These are phyloP conservation scores for Telmatochromis sp. DNA, from an alignment of 2,113 vertebrate genomes.

Conservation along the genomic window DNA sequence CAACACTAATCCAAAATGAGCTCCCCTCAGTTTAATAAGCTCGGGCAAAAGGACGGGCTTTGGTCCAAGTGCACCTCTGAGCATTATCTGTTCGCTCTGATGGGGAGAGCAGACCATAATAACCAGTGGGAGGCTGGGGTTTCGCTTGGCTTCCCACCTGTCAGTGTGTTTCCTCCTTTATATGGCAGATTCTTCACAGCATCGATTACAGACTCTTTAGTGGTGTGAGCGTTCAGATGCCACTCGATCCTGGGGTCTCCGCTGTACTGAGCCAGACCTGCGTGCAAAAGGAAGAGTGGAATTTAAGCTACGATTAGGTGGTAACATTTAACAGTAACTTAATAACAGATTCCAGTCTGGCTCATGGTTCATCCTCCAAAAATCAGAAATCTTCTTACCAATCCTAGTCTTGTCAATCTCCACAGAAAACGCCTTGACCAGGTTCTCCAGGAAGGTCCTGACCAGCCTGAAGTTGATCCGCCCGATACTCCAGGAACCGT, in stretches of 20 bases:
- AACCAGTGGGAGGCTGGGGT: background rate
- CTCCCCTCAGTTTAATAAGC: background rate
- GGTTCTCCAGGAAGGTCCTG: constrained; percentile 87
- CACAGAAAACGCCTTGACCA: constrained; percentile 85
- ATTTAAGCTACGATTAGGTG: accelerated
- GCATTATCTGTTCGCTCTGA: background rate
- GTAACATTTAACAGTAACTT: background rate
- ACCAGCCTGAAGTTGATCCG: constrained; percentile 94
- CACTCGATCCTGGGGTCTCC: constrained; percentile 95
- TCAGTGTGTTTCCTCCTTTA: constrained; percentile 94
- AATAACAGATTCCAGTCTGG: accelerated
- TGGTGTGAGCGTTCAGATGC: constrained; percentile 85
- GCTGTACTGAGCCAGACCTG: constrained; percentile 95
- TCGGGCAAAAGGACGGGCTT: background rate
- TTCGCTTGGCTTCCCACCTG: constrained; percentile 67
- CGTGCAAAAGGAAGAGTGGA: background rate
- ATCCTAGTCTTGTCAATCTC: constrained; percentile 85
- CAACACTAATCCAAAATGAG: background rate
- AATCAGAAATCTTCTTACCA: constrained; percentile 63
- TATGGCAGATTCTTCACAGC: constrained; percentile 91
- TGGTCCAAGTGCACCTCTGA: background rate
- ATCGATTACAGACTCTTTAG: constrained; percentile 85
- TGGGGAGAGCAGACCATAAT: background rate
- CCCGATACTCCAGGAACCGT: constrained; percentile 98
- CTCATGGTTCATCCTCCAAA: background rate